phyloP scores from a whole-genome alignment of 2,113 vertebrate genomes.

The Prunella fulvescens region DNA sequence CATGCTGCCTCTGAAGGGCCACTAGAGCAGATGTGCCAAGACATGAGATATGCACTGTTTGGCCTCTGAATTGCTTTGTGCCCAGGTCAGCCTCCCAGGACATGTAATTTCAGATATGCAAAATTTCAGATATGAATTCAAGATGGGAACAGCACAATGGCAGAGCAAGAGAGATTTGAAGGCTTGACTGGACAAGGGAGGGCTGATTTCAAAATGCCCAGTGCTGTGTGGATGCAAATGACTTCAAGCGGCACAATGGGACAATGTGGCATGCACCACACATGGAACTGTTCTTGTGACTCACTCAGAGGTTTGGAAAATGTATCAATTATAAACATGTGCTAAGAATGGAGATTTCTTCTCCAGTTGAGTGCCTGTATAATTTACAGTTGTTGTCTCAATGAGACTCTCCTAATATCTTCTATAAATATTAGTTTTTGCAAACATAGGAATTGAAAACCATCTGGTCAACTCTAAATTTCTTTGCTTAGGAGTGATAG shows the following conservation, averaged over 20 bases:
- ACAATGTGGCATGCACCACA: accelerated
- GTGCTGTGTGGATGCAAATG: neutral
- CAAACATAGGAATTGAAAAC: neutral
- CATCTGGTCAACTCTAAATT: neutral
- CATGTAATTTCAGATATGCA: neutral
- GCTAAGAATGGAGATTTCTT: neutral
- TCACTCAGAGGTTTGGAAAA: neutral
- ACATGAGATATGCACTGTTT: neutral
- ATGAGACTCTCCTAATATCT: neutral
- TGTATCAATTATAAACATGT: constrained; percentile 13
- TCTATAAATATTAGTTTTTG: constrained; percentile 26
- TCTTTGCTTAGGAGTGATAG: neutral
- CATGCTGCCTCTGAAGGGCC: neutral
- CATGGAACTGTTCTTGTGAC: neutral
- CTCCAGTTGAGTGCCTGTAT: neutral
- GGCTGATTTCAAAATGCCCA: neutral
- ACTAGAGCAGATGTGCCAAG: neutral
- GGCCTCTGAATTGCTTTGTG: neutral
- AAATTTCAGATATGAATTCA: neutral
- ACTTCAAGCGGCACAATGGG: neutral
- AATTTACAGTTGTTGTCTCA: constrained; percentile 1
- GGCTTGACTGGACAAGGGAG: neutral
- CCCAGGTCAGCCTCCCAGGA: neutral
- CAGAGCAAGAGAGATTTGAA: neutral
- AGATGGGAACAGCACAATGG: neutral